phyloP scores from a whole-genome alignment of 2,797 vertebrate genomes.

The Pelochelys cantorii region DNA sequence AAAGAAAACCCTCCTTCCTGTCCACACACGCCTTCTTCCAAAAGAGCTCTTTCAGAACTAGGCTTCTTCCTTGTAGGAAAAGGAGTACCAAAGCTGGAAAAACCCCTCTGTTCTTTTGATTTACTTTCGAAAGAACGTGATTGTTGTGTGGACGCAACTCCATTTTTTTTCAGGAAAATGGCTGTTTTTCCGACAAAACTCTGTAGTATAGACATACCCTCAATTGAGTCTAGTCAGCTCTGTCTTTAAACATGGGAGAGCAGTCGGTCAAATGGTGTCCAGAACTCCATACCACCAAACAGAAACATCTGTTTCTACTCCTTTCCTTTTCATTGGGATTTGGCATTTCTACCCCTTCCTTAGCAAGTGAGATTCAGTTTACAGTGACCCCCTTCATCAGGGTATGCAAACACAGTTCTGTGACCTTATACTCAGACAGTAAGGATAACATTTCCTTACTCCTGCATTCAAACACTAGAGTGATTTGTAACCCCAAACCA shows the following conservation, averaged over 20 bases:
- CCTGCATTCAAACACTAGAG: not conserved
- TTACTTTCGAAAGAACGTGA: too few relatives aligned
- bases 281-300: not conserved
- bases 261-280: not conserved
- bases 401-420: not conserved
- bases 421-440: not conserved
- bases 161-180: too few relatives aligned
- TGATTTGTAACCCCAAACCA: not conserved
- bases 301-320: not conserved
- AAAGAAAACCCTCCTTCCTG: too few relatives aligned
- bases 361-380: not conserved
- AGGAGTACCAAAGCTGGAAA: too few relatives aligned
- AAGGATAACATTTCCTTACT: not conserved
- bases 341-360: not conserved
- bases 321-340: not conserved
- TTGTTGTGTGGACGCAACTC: too few relatives aligned
- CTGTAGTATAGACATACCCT: not conserved
- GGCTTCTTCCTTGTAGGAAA: too few relatives aligned
- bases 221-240: not conserved
- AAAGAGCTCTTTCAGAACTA: too few relatives aligned
- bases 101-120: too few relatives aligned
- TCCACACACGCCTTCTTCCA: too few relatives aligned
- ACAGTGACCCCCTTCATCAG: not conserved
- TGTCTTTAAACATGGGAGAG: not conserved
- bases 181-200: too few relatives aligned